Conservation (phyloP, 2,113 vertebrate species). For the Apodemus speciosus region DNA sequence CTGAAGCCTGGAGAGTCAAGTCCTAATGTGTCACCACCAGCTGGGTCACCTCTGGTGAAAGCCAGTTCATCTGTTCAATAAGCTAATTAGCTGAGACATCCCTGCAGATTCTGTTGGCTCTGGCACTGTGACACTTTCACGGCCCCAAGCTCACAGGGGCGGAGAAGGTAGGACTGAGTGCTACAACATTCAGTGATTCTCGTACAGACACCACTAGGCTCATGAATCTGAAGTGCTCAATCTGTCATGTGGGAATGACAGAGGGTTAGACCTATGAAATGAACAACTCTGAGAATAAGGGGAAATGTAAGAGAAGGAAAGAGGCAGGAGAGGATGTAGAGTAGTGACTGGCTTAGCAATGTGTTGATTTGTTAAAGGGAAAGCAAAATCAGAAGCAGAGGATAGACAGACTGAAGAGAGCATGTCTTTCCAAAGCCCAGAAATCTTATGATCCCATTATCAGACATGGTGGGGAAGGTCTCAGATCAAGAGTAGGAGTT, state of each 20-base stretch:
- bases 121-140: neutral
- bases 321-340: neutral
- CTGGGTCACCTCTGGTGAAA: conserved; percentile 30
- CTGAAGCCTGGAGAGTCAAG: neutral
- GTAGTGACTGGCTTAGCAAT: neutral
- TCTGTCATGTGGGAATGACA: neutral
- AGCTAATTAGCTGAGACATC: conserved; percentile 53
- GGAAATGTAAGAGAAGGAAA: neutral
- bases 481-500: neutral
- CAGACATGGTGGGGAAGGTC: rapidly evolving
- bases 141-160: neutral
- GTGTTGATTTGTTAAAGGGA: neutral
- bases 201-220: neutral
- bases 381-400: neutral
- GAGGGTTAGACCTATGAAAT: neutral
- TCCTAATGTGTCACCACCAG: neutral
- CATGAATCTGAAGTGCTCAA: neutral
- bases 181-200: neutral
- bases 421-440: neutral
- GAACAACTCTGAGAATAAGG: neutral
- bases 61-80: conserved; percentile 43
- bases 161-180: neutral
- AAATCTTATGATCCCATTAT: neutral
- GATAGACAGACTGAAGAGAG: neutral
- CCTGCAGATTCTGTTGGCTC: neutral